Evolutionary conservation across 23 tunicate genomes (phyloP).

Genomic region (Aplidium turbinatum): DNA sequence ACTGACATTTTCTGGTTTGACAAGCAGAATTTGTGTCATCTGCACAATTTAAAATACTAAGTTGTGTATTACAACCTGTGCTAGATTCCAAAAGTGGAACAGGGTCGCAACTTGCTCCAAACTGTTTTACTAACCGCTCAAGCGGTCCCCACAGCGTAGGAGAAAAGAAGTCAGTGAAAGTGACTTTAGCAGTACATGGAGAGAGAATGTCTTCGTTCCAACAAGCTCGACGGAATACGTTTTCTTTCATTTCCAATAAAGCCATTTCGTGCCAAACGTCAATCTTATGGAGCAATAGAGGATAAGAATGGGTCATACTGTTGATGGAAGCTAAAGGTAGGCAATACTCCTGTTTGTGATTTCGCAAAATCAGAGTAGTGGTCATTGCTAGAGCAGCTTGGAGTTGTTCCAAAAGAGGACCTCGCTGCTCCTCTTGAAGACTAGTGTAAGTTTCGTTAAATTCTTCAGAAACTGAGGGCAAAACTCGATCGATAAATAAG

Average conservation of each 20-base stretch:
- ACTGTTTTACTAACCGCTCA: constrained; percentile 47
- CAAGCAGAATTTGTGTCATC: constrained; percentile 28
- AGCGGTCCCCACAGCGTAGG: constrained; percentile 78
- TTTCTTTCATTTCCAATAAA: constrained; percentile 42
- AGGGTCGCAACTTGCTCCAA: constrained; percentile 54
- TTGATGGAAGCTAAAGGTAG: constrained; percentile 53
- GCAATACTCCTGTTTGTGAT: constrained; percentile 69
- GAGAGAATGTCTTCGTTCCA: constrained; percentile 30
- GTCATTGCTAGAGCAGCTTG: constrained; percentile 49
- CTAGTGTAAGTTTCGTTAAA: constrained; percentile 36
- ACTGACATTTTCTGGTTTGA: constrained; percentile 53
- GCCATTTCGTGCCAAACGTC: constrained; percentile 86
- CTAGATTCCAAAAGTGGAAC: constrained; percentile 4
- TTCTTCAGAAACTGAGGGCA: constrained; percentile 39
- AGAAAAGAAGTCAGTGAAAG: constrained; percentile 61
- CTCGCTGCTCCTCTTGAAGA: constrained; percentile 34
- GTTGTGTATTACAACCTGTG: constrained; percentile 28
- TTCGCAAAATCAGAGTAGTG: constrained; percentile 49
- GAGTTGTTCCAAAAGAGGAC: constrained; percentile 44
- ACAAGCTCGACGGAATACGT: constrained; percentile 30
- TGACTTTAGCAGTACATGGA: constrained; percentile 26
- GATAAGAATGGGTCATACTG: constrained; percentile 73
- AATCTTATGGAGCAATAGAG: constrained; percentile 66
- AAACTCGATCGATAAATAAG: constrained; percentile 38
- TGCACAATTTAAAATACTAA: constrained; percentile 47